Evolutionary conservation across 2,888 invertebrate genomes (phyloP).

Genomic region (Laspeyria flexula): DNA sequence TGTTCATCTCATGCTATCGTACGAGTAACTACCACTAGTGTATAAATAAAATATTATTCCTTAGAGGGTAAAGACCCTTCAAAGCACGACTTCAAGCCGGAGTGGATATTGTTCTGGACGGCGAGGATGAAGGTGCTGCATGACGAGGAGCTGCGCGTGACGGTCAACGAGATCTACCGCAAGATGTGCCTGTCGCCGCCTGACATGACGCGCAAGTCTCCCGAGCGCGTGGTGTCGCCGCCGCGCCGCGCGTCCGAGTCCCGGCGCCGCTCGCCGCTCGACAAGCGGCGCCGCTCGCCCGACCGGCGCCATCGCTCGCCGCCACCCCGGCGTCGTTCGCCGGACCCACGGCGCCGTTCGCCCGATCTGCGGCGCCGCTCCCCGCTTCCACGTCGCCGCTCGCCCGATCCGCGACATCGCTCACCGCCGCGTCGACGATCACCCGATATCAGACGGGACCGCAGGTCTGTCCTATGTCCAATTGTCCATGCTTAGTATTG

Average conservation of each 20-base stretch:
- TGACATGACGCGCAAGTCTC: slow-evolving; percentile 42
- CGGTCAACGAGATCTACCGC: slow-evolving; percentile 89
- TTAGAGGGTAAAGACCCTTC: slow-evolving; percentile 90
- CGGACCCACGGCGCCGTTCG: slow-evolving; percentile 11
- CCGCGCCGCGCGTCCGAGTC: slow-evolving; percentile 5
- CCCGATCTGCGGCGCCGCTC: slow-evolving; percentile 5
- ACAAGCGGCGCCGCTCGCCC: slow-evolving; percentile 5
- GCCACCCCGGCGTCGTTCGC: slow-evolving; percentile 16
- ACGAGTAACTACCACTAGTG: no score
- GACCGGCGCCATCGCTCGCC: slow-evolving; percentile 19
- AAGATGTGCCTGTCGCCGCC: slow-evolving; percentile 81
- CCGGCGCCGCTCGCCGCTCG: not conserved
- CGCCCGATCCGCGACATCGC: slow-evolving; percentile 6
- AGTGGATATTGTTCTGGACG: slow-evolving; percentile 96
- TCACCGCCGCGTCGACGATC: slow-evolving; percentile 29
- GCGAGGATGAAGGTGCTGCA: slow-evolving; percentile 92
- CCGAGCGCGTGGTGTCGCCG: slow-evolving; percentile 13
- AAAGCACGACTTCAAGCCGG: slow-evolving; percentile 94
- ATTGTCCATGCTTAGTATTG: no score
- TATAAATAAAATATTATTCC: slow-evolving; percentile 1
- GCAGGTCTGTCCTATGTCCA: slow-evolving; percentile 34
- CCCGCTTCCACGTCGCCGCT: not conserved
- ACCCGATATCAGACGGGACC: slow-evolving; percentile 35
- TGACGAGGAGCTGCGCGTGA: slow-evolving; percentile 87
- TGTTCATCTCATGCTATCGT: no score